A percentile compares a stretch with the other conserved stretches of the same genome.
phyloP scores from a whole-genome alignment of 1,140 invertebrate species.

The Penaeus indicus region DNA sequence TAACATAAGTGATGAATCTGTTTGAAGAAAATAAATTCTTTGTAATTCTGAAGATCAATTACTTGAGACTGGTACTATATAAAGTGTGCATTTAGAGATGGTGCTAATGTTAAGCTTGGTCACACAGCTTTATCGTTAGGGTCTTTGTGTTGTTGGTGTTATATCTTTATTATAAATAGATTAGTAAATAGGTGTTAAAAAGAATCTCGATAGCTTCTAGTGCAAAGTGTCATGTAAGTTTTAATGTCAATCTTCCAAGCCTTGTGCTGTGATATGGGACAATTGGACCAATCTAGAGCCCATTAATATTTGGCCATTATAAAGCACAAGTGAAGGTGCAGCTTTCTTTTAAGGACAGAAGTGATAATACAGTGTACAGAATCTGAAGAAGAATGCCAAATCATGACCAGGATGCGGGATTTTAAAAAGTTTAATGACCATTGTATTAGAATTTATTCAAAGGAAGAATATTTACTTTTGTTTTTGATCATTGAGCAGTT shows the following conservation, averaged over 20 bases:
- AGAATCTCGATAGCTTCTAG: conserved; percentile 62
- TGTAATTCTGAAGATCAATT: not conserved
- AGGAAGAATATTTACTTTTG: too few relatives aligned
- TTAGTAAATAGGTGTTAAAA: conserved; percentile 58
- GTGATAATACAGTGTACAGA: conserved; percentile 11
- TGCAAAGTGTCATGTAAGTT: conserved; percentile 58
- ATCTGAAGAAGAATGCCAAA: not conserved
- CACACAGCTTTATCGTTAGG: conserved; percentile 63
- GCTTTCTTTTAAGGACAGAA: conserved; percentile 16
- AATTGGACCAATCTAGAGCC: not conserved
- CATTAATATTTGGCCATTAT: conserved; percentile 15
- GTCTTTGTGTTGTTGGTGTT: conserved; percentile 58
- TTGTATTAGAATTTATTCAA: too few relatives aligned
- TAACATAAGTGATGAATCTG: conserved; percentile 48
- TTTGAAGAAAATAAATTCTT: conserved; percentile 35
- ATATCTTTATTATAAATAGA: conserved; percentile 55
- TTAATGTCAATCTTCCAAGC: conserved; percentile 41
- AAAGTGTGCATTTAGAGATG: conserved; percentile 64
- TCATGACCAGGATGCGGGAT: not conserved
- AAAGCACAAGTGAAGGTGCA: conserved; percentile 32
- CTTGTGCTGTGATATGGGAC: conserved; percentile 36
- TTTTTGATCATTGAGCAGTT: too few relatives aligned
- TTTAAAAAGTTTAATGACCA: too few relatives aligned
- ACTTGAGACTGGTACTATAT: conserved; percentile 55
- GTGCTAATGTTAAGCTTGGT: conserved; percentile 63